These are phyloP conservation scores for Cassiopea xamachana DNA, from an alignment of 30 jellyfish, hydroid and myxozoan genomes.

Conservation along the genomic window DNA sequence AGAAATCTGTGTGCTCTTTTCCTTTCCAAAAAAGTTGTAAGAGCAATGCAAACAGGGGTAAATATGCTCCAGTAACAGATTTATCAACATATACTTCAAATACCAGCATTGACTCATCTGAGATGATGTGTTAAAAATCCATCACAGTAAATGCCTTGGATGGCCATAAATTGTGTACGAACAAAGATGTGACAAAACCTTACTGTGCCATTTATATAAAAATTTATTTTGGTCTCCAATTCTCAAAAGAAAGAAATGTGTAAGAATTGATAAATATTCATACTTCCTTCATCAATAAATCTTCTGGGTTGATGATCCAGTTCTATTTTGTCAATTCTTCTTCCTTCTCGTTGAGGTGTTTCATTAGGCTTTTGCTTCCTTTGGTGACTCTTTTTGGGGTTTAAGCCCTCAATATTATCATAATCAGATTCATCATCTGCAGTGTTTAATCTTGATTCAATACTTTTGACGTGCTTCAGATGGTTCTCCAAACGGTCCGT, in stretches of 20 bases:
- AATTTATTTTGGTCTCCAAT: background rate
- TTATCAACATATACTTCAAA: too few relatives aligned
- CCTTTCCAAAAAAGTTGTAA: too few relatives aligned
- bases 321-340: background rate
- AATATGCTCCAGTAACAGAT: too few relatives aligned
- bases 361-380: background rate
- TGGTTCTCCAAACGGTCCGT: constrained; percentile 50
- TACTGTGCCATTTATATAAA: too few relatives aligned
- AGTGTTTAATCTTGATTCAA: constrained; percentile 29
- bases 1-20: too few relatives aligned
- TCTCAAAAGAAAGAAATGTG: background rate
- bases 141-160: too few relatives aligned
- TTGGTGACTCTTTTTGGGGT: constrained; percentile 8
- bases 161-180: too few relatives aligned
- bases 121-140: too few relatives aligned
- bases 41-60: too few relatives aligned
- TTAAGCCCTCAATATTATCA: constrained; percentile 37
- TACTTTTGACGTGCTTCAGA: constrained; percentile 28
- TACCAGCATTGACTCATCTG: too few relatives aligned
- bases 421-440: constrained; percentile 41
- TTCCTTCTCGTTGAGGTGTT: background rate
- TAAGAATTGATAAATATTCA: too few relatives aligned
- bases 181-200: too few relatives aligned
- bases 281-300: constrained; percentile 13
- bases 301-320: background rate